Conservation (phyloP, 2,888 invertebrate genomes). For the Protula sp. region DNA sequence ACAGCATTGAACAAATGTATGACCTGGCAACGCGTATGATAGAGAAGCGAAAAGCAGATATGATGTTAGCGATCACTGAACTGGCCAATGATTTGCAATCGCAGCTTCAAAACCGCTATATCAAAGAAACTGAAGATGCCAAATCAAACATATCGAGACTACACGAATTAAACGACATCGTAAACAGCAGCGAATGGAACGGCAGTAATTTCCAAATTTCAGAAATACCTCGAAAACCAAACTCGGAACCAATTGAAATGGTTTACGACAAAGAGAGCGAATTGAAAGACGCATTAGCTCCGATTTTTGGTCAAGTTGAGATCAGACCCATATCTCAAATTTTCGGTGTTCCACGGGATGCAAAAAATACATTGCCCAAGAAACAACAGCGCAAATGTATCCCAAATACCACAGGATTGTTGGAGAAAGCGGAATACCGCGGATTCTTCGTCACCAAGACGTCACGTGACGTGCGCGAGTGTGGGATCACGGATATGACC, state of each 20-base stretch:
- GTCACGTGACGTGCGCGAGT: background rate
- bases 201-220: background rate
- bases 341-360: background rate
- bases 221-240: background rate
- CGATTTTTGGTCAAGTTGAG: no score
- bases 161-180: background rate
- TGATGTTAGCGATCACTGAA: background rate
- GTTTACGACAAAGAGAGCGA: no score
- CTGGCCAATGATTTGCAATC: background rate
- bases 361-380: no score
- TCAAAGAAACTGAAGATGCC: background rate
- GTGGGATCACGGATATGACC: constrained; percentile 17
- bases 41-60: background rate
- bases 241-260: no score
- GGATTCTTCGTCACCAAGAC: background rate
- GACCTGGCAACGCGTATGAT: background rate
- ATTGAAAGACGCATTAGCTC: no score
- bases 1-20: background rate
- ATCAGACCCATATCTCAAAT: background rate
- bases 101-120: background rate
- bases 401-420: background rate
- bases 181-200: background rate
- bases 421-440: background rate
- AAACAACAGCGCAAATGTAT: no score
- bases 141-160: background rate